Base-by-base conservation (phyloP, 2,888 invertebrate genomes). In the Glaucopsyche alexis region DNA sequence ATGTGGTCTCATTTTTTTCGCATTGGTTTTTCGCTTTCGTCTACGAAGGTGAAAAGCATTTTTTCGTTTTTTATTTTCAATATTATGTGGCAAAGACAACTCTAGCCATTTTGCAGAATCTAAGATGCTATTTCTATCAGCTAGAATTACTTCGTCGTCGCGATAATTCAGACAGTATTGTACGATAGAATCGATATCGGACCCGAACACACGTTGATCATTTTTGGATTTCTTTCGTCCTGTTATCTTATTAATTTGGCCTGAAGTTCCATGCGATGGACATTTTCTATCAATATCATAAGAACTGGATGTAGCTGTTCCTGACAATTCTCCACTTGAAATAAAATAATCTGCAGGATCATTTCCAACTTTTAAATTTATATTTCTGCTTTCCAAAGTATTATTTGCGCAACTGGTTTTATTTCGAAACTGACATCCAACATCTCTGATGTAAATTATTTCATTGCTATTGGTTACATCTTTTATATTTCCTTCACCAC, bases 361-460 rank as follows among this genome's bases (percentile, higher is more conserved):
- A 1, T 11, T 38, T 29, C 29, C 0, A 13, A 6, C 14, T 14
- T 38, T 47, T 47, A 47, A 47, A 47, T 47, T 47, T 2, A 47
- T 38, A 60, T 14, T 38, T 60, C 19, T 60, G 77, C 78, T 78
- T 85, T 86, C 7, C 82, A 80, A 69, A 81, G 81, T 42, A 82
- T 73, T 40, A 80, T 14, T 45, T 84, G 80, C 81, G 3, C 80
- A 79, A 75, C 75, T 78, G 14, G 47, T 79, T 79, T 85, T 87
- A 73, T 82, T 83, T 75, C 83, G 80, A 76, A 90, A 91, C 76
- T 92, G 92, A 77, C 91, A 92, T 7, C 91, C 91, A 9, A 91
- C 91, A 76, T 92, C 91, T 80, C 91, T 86, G 50, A 92, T 88
- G 74, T 85, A 91, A 75, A 91, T 80, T 14, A 91, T 81, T 2